These are phyloP conservation scores for Crypturellus undulatus DNA, from an alignment of 2,113 vertebrate genomes.

Conservation along the genomic window DNA sequence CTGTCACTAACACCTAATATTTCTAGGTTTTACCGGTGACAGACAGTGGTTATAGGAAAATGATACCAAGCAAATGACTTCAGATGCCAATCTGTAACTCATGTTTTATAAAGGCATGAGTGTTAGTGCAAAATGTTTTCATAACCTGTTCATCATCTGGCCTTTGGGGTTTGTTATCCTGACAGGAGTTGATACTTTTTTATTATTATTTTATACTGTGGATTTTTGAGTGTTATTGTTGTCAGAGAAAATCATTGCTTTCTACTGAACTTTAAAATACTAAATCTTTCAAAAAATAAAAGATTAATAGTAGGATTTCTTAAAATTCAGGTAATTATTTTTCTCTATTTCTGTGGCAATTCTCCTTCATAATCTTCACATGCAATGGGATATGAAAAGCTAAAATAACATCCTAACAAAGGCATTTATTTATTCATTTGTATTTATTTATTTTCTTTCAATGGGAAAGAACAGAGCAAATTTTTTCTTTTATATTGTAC, in stretches of 20 bases:
- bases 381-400: not conserved
- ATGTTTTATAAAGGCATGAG: conserved; percentile 11
- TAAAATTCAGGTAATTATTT: not conserved
- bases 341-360: not conserved
- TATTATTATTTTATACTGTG: conserved; percentile 11
- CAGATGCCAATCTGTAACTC: conserved; percentile 39
- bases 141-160: conserved; percentile 43
- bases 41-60: conserved; percentile 20
- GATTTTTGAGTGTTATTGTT: not conserved
- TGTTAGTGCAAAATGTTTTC: conserved; percentile 30
- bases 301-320: not conserved
- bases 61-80: conserved; percentile 7
- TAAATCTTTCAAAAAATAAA: not conserved
- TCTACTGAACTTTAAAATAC: not conserved
- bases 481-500: not conserved
- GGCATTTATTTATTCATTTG: not conserved
- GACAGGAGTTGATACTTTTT: conserved; percentile 15
- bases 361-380: not conserved
- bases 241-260: not conserved
- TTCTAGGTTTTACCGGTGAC: conserved; percentile 20
- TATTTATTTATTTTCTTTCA: not conserved
- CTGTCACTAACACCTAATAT: conserved; percentile 24
- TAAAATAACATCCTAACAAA: not conserved
- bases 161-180: conserved; percentile 22
- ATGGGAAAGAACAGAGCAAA: not conserved